A percentile compares a stretch with the other conserved stretches of the same genome.
phyloP scores from a whole-genome alignment of 2,888 invertebrate genomes.

The Agriopis aurantiaria region DNA sequence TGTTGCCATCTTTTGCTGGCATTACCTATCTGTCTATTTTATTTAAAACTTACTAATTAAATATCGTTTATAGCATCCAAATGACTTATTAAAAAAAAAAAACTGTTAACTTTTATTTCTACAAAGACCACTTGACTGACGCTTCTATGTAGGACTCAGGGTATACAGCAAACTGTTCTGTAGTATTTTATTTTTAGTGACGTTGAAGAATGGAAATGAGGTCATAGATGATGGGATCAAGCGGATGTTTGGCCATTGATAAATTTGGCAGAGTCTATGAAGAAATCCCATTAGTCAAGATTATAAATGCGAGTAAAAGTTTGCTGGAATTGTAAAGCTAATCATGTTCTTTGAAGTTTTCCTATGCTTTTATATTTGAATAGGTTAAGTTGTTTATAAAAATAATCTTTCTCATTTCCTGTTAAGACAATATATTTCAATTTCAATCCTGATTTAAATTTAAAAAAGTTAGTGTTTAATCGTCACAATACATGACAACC shows the following conservation, averaged over 20 bases:
- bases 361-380: background rate
- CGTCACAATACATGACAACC: too few relatives aligned
- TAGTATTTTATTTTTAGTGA: conserved; percentile 25
- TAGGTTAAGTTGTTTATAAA: background rate
- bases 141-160: background rate
- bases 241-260: conserved; percentile 31
- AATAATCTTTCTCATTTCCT: too few relatives aligned
- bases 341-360: conserved; percentile 1
- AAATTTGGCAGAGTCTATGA: conserved; percentile 21
- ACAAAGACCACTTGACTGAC: background rate
- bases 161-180: background rate
- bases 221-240: conserved; percentile 24
- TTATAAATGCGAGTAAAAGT: conserved; percentile 11
- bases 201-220: conserved; percentile 31
- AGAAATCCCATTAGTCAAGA: conserved; percentile 24
- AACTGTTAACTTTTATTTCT: background rate
- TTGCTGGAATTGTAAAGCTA: conserved; percentile 1
- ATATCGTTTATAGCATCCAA: too few relatives aligned
- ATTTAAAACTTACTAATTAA: too few relatives aligned
- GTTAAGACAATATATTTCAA: too few relatives aligned
- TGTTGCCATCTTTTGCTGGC: too few relatives aligned
- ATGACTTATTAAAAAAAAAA: too few relatives aligned
- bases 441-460: too few relatives aligned
- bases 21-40: too few relatives aligned
- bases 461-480: too few relatives aligned